These are phyloP conservation scores for Unio delphinus DNA, from an alignment of 2,888 invertebrate species.

Conservation along the genomic window DNA sequence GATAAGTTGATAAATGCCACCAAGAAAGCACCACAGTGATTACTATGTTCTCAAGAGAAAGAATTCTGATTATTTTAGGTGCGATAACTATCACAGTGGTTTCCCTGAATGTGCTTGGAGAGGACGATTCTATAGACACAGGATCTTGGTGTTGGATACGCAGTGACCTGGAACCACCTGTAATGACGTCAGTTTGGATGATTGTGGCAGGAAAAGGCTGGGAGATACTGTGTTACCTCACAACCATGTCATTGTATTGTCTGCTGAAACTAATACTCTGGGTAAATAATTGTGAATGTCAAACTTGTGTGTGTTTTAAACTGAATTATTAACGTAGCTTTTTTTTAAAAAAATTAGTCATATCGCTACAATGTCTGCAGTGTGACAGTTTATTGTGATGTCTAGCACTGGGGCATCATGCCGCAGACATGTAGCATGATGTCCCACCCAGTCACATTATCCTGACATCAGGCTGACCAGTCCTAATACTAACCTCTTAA, in stretches of 20 bases:
- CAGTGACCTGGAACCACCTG: slow-evolving; percentile 5
- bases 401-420: too few species aligned
- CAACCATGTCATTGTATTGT: slow-evolving; percentile 17
- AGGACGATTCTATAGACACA: slow-evolving; percentile 17
- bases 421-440: too few species aligned
- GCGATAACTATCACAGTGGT: slow-evolving; percentile 14
- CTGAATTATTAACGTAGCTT: too few species aligned
- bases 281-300: neutral
- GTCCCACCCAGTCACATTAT: too few species aligned
- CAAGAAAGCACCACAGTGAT: too few species aligned
- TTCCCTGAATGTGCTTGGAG: slow-evolving; percentile 17
- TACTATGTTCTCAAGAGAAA: too few species aligned
- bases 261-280: slow-evolving; percentile 15
- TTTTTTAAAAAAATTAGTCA: too few species aligned
- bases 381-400: too few species aligned
- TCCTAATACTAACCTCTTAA: too few species aligned
- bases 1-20: too few species aligned
- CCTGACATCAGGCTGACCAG: too few species aligned
- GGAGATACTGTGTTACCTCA: slow-evolving; percentile 31
- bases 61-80: slow-evolving; percentile 3
- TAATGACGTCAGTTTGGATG: slow-evolving; percentile 25
- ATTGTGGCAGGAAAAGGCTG: slow-evolving; percentile 34
- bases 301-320: neutral
- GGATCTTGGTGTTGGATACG: slow-evolving; percentile 44
- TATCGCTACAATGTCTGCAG: too few species aligned